phyloP scores from a whole-genome alignment of 2,113 vertebrate genomes.

The rabbit (Oryctolagus cuniculus) region DNA sequence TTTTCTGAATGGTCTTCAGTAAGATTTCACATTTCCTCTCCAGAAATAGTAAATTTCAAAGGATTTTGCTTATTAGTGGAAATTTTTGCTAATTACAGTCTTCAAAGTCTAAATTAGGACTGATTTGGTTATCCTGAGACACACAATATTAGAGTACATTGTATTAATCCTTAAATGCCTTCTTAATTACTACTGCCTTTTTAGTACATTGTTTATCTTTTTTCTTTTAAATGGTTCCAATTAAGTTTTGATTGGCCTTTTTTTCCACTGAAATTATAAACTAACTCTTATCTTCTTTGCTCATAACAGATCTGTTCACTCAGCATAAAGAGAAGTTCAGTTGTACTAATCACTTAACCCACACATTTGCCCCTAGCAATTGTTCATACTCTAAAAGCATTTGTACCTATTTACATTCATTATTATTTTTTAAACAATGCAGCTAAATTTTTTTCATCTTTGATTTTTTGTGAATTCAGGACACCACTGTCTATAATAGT shows the following conservation, averaged over 20 bases:
- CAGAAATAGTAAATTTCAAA: conserved; percentile 69
- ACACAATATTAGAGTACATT: conserved; percentile 79
- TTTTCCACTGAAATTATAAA: conserved; percentile 73
- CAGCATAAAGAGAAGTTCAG: conserved; percentile 76
- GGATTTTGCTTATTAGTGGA: conserved; percentile 77
- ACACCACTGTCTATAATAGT: neutral
- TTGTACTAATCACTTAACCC: conserved; percentile 59
- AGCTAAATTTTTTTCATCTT: conserved; percentile 52
- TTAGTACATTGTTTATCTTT: conserved; percentile 76
- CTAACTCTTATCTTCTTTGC: conserved; percentile 74
- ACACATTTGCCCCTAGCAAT: conserved; percentile 62
- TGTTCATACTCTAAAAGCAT: conserved; percentile 61
- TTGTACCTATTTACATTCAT: conserved; percentile 61
- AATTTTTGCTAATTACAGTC: conserved; percentile 74
- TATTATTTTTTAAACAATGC: conserved; percentile 58
- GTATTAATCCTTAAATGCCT: conserved; percentile 82
- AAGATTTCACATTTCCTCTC: conserved; percentile 76
- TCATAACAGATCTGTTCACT: conserved; percentile 81
- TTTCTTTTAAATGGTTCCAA: conserved; percentile 77
- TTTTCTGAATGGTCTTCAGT: conserved; percentile 75
- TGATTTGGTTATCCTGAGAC: conserved; percentile 73
- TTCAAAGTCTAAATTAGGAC: conserved; percentile 75
- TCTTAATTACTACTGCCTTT: conserved; percentile 78
- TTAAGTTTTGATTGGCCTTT: conserved; percentile 80
- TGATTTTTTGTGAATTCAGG: conserved; percentile 5